Evolutionary conservation across 2,888 invertebrate genomes (phyloP), one percentile per base, ranked within the genome.

Genomic region (Thymelicus acteon): DNA sequence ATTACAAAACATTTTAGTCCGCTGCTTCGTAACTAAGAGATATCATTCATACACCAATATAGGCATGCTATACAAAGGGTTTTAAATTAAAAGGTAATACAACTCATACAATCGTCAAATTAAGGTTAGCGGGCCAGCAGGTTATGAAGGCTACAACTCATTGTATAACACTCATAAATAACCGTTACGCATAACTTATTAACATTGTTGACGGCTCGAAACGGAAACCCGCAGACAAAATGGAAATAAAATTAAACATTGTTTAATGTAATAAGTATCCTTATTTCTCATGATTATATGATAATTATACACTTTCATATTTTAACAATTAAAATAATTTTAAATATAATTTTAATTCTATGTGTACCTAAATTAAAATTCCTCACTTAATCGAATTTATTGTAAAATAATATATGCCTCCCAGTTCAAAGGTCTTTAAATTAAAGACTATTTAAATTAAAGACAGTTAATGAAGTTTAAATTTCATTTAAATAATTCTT

Each of bases 101-200:
- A 24, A 47, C 24, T 39, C 64, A 52, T 68, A 67, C 67, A 63
- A 54, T 66, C 47, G 40, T 63, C 67, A 63, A 70, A 77, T 76
- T 78, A 75, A 79, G 79, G 79, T 77, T 75, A 77, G 60, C 73
- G 72, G 75, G 77, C 73, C 74, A 76, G 74, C 74, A 69, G 72
- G 74, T 74, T 74, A 67, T 61, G 75, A 78, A 78, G 76, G 75
- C 65, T 74, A 66, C 60, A 73, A 58, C 71, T 60, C 47, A 44
- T 76, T 72, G 58, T 72, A 75, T 75, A 74, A 77, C 71, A 67
- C 48, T 66, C 68, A 60, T 67, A 71, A 65, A 64, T 63, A 65
- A 65, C 64, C 31, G 49, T 62, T 68, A 68, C 47, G 61, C 49
- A 72, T 67, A 61, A 62, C 60, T 71, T 68, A 65, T 64, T 44